Conservation (phyloP, 1,140 invertebrate species). For the Ganaspis sp. region DNA sequence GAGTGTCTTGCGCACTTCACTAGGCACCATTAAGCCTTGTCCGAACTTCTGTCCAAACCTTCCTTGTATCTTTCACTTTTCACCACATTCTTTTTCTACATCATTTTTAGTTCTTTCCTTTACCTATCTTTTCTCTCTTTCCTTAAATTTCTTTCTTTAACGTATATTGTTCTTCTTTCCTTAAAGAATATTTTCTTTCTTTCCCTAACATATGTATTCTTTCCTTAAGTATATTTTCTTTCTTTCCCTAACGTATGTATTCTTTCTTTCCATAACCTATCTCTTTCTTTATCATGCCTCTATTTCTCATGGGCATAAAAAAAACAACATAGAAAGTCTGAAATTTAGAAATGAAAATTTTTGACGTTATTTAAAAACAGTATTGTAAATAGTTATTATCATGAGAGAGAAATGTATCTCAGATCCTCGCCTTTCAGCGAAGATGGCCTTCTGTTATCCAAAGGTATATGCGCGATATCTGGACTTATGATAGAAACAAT, state of each 20-base stretch:
- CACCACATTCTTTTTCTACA: not conserved
- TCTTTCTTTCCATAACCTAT: no score
- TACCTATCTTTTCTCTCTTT: not conserved
- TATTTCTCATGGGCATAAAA: no score
- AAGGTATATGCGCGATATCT: conserved; percentile 73
- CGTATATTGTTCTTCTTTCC: not conserved
- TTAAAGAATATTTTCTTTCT: no score
- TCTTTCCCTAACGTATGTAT: no score
- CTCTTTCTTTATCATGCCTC: no score
- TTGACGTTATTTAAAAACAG: no score
- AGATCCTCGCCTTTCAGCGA: conserved; percentile 51
- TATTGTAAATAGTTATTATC: not conserved
- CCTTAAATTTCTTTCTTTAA: no score
- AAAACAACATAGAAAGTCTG: no score
- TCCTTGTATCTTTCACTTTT: not conserved
- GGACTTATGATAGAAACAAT: conserved; percentile 77
- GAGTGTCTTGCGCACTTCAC: conserved; percentile 23
- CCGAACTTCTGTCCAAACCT: conserved; percentile 9
- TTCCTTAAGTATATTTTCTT: no score
- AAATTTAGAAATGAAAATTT: no score
- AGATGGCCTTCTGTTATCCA: conserved; percentile 68
- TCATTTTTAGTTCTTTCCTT: not conserved
- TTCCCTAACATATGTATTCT: no score
- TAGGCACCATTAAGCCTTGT: conserved; percentile 24
- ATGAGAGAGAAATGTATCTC: conserved; percentile 59